These are phyloP conservation scores for Drosophila suzukii DNA, from an alignment of 1,140 invertebrate species.

Conservation along the genomic window DNA sequence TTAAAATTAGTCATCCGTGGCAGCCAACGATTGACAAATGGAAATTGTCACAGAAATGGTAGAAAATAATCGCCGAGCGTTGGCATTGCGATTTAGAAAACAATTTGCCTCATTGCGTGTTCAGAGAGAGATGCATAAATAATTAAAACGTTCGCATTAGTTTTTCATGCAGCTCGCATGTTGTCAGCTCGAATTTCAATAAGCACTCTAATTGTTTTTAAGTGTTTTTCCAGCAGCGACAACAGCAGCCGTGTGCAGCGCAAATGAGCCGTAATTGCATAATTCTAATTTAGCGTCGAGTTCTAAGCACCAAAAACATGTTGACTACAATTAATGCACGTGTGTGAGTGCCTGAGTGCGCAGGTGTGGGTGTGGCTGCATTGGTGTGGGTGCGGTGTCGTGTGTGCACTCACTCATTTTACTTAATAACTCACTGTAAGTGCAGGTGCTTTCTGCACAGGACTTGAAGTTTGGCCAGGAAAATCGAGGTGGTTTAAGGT, in stretches of 20 bases:
- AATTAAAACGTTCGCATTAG: slow-evolving; percentile 73
- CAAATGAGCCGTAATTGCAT: slow-evolving; percentile 83
- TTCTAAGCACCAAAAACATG: slow-evolving; percentile 72
- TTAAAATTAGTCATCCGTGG: background rate
- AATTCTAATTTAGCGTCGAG: slow-evolving; percentile 79
- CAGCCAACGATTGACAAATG: background rate
- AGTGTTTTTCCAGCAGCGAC: slow-evolving; percentile 70
- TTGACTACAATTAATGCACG: slow-evolving; percentile 65
- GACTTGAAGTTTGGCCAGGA: slow-evolving; percentile 20
- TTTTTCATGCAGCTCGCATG: slow-evolving; percentile 63
- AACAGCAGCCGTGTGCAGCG: slow-evolving; percentile 38
- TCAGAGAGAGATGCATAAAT: slow-evolving; percentile 58
- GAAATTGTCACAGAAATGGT: slow-evolving; percentile 7
- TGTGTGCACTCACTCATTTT: slow-evolving; percentile 34
- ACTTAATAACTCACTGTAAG: slow-evolving; percentile 43
- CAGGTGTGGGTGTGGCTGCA: background rate
- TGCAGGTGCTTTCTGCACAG: slow-evolving; percentile 22
- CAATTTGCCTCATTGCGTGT: slow-evolving; percentile 69
- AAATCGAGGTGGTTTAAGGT: slow-evolving; percentile 13
- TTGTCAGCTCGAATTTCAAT: slow-evolving; percentile 74
- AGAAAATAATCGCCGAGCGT: background rate
- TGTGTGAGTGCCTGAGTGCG: slow-evolving; percentile 9
- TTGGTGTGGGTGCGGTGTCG: background rate
- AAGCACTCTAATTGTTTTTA: slow-evolving; percentile 83
- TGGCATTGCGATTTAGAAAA: slow-evolving; percentile 55